Base-by-base conservation (phyloP, 2,888 invertebrate genomes). In the Eledone cirrhosa region DNA sequence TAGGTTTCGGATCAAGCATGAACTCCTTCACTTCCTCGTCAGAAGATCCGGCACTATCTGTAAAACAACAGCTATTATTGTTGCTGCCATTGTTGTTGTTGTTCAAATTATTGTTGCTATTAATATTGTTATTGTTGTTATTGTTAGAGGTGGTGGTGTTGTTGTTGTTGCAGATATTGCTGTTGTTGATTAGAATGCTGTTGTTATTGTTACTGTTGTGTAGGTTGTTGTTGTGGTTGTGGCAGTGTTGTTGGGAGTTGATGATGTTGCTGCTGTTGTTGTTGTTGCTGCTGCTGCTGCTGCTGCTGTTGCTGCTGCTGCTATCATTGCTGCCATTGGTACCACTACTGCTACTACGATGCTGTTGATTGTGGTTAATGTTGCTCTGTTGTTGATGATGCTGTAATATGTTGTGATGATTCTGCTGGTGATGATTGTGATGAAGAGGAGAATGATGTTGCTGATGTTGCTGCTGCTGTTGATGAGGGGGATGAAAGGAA, bases 21-120 rank as follows among this genome's bases (percentile, higher is more conserved):
- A 94, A 92, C 87, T 94, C 94, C 90, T 93, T 93, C 82, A 94
- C 93, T 90, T 93, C 93, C 82, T 93, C 93, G 87, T 93, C 93
- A n/a, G 93, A 93, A 16, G 89, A 88, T 48, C 87, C 87, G 24
- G 88, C 86, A 80, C 88, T 88, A 83, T 90, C 90, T 59, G 90
- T 29, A 41, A 76, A 24, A 24, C 22, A n/a, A 16, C 41, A 72
- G 27, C 76, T 24, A 8, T 48, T 48, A 88, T 81, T 91, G 91
- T 82, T 41, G 16, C 27, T 27, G 27, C 41, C n/a, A 3, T 16
- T 22, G 63, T 63, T 72, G 67, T 67, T 67, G 22, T 29, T 19
- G 33, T 31, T 31, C 29, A 33, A 29, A 3, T 67, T 29, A 22
- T 33, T 31, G 29, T 33, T 29, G 33, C 29, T 33, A 22, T 31